Evolutionary conservation across 2,888 invertebrate species (phyloP).

Genomic region (Meghimatium bilineatum): DNA sequence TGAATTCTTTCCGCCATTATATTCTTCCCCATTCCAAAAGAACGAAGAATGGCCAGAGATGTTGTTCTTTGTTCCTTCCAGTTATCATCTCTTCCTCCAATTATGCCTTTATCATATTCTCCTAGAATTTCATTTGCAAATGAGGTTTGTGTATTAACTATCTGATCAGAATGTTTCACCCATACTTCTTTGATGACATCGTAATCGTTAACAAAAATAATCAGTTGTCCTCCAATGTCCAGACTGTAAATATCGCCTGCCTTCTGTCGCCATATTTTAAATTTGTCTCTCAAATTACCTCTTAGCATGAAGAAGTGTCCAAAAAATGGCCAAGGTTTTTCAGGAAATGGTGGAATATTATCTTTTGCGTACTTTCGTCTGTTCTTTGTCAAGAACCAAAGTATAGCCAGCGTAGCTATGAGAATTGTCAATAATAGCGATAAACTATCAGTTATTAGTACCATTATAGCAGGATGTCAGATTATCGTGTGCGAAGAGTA

Average conservation of each 20-base stretch:
- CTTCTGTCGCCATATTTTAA: background rate
- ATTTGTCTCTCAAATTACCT: constrained; percentile 16
- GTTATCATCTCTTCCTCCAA: background rate
- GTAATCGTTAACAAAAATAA: constrained; percentile 2
- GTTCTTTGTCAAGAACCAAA: background rate
- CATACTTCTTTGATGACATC: constrained; percentile 9
- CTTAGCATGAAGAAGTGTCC: constrained; percentile 13
- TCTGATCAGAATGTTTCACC: constrained; percentile 5
- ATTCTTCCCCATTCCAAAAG: constrained; percentile 14
- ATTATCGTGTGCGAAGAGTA: background rate
- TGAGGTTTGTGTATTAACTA: background rate
- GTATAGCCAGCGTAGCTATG: background rate
- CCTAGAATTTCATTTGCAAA: background rate
- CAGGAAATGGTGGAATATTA: constrained; percentile 28
- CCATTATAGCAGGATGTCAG: background rate
- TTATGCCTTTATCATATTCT: constrained; percentile 26
- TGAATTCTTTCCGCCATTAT: constrained; percentile 6
- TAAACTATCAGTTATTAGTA: background rate
- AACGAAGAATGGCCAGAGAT: constrained; percentile 2
- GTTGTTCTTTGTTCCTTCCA: constrained; percentile 18
- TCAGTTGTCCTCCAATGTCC: background rate
- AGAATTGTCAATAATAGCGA: background rate
- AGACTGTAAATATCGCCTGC: constrained; percentile 36
- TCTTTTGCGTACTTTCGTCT: background rate
- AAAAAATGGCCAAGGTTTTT: background rate